Percentiles rank a stretch among this genome's conserved stretches.
Evolutionary conservation across 2,113 vertebrate species (phyloP).

Genomic region (Guaruba guarouba): DNA sequence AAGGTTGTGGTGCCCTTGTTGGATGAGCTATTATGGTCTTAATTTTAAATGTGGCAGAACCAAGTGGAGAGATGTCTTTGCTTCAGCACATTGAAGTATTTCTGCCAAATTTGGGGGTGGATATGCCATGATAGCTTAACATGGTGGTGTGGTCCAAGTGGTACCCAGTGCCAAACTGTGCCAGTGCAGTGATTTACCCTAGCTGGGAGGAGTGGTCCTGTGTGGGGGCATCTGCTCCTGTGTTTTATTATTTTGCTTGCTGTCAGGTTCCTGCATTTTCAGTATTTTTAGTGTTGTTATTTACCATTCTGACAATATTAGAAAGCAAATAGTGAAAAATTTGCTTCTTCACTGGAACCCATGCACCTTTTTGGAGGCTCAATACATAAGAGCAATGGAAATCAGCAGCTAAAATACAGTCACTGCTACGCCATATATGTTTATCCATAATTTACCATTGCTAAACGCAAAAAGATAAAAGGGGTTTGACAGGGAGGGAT

Average conservation of each 20-base stretch:
- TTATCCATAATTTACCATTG: constrained; percentile 12
- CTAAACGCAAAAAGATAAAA: constrained; percentile 31
- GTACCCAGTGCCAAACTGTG: background rate
- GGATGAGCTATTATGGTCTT: background rate
- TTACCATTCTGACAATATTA: background rate
- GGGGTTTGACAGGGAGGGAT: background rate
- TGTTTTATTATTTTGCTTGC: background rate
- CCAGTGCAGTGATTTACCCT: background rate
- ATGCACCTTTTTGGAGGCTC: background rate
- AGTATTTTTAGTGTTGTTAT: background rate
- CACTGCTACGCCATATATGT: background rate
- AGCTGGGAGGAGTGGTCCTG: background rate
- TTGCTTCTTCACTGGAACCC: background rate
- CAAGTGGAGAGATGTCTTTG: background rate
- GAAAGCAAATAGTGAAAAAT: background rate
- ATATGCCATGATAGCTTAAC: background rate
- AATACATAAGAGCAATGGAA: background rate
- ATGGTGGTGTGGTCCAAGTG: background rate
- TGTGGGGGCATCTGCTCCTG: fast-evolving
- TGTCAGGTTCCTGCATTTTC: background rate
- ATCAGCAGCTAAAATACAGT: background rate
- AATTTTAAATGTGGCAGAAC: background rate
- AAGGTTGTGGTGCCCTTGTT: background rate
- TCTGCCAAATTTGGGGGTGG: background rate
- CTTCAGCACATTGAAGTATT: background rate